Conservation (phyloP, 2,113 vertebrate genomes). For the Tylochromis polylepis region DNA sequence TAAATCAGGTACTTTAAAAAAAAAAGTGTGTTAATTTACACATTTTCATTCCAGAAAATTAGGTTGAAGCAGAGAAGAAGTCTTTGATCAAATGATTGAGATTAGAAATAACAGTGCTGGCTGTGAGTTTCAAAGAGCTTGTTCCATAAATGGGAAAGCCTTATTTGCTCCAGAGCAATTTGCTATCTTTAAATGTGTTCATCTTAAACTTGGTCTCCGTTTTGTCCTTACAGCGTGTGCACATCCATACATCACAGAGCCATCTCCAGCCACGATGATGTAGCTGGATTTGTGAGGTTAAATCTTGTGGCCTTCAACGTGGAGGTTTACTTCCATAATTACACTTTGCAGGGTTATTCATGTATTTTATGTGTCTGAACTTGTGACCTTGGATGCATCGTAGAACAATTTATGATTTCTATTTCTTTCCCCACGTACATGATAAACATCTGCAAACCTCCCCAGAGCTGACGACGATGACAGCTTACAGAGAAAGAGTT, state of each 20-base stretch:
- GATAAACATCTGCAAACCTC: constrained; percentile 57
- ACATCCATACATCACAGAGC: not conserved
- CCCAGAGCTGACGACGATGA: constrained; percentile 42
- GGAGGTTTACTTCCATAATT: constrained; percentile 31
- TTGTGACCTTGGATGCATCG: constrained; percentile 45
- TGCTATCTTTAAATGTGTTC: constrained; percentile 4
- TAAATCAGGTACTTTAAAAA: not conserved
- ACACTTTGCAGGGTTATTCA: constrained; percentile 1
- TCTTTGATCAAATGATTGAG: not conserved
- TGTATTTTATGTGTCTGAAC: constrained; percentile 52
- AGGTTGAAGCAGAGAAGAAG: not conserved
- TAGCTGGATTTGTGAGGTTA: not conserved
- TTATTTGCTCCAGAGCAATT: not conserved
- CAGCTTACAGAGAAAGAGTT: constrained; percentile 29
- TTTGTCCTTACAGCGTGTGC: not conserved
- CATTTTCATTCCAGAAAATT: not conserved
- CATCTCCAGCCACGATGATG: not conserved
- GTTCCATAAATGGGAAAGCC: not conserved
- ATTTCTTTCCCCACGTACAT: constrained; percentile 5
- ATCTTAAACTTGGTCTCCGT: not conserved
- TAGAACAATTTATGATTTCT: constrained; percentile 47
- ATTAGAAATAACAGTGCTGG: not conserved
- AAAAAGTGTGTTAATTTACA: not conserved
- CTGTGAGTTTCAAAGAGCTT: not conserved
- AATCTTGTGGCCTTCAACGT: not conserved